Conservation (phyloP, 2,113 vertebrate genomes). For the Campylomormyrus numenius region DNA sequence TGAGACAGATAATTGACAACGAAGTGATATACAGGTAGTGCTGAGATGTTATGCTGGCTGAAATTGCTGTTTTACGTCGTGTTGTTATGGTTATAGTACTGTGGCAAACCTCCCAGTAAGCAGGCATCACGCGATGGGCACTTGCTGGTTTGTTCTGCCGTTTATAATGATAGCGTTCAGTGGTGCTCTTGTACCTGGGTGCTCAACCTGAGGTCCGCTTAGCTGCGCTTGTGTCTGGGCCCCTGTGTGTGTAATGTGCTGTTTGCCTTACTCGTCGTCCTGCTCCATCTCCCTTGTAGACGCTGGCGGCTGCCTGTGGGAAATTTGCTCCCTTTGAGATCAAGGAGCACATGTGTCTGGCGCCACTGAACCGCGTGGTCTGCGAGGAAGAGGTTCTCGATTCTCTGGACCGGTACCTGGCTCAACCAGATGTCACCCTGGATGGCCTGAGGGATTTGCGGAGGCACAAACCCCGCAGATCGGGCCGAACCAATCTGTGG, state of each 20-base stretch:
- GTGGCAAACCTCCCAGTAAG: background rate
- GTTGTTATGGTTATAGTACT: background rate
- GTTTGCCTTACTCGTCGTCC: background rate
- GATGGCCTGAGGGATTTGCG: constrained; percentile 74
- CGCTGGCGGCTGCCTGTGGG: constrained; percentile 83
- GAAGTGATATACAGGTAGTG: too few relatives aligned
- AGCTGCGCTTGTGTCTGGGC: background rate
- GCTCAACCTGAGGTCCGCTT: background rate
- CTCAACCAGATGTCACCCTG: constrained; percentile 39
- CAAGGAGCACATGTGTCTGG: constrained; percentile 85
- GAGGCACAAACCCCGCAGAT: constrained; percentile 56
- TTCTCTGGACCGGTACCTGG: constrained; percentile 70
- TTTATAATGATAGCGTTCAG: background rate
- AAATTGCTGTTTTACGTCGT: background rate
- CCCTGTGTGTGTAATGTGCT: background rate
- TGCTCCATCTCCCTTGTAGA: constrained; percentile 57
- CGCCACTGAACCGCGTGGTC: constrained; percentile 70
- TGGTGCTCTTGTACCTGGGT: background rate
- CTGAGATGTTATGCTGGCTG: background rate
- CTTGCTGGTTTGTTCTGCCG: background rate
- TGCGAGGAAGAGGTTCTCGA: constrained; percentile 66
- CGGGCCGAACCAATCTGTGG: constrained; percentile 62
- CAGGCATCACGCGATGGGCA: background rate
- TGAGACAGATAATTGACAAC: too few relatives aligned
- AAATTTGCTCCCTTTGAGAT: constrained; percentile 98